Percentiles rank a stretch among this genome's conserved stretches.
Conservation (phyloP, 2,113 vertebrate species). For the Thamnophis sirtalis region DNA sequence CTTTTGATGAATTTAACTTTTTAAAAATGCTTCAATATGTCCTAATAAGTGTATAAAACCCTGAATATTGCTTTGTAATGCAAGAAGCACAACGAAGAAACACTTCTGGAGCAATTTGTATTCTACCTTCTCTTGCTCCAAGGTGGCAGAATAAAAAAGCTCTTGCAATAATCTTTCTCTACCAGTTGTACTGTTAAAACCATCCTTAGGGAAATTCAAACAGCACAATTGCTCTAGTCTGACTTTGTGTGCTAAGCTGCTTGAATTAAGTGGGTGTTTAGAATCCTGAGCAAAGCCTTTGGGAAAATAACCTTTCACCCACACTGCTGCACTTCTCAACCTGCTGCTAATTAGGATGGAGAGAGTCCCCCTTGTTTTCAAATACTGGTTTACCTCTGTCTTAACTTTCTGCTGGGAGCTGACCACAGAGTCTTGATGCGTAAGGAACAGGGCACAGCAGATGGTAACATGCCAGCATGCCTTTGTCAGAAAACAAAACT, state of each 20-base stretch:
- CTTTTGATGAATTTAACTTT: background rate
- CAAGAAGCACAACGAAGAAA: slow-evolving; percentile 24
- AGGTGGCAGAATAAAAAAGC: slow-evolving; percentile 57
- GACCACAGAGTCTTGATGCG: slow-evolving; percentile 37
- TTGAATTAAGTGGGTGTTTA: slow-evolving; percentile 71
- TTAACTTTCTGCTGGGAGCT: slow-evolving; percentile 49
- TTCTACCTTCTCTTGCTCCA: slow-evolving; percentile 23
- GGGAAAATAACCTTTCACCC: slow-evolving; percentile 71
- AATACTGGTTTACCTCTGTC: slow-evolving; percentile 50
- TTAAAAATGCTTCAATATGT: slow-evolving; percentile 30
- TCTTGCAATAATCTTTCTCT: slow-evolving; percentile 51
- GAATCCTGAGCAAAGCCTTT: slow-evolving; percentile 66
- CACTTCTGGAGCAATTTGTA: slow-evolving; percentile 18
- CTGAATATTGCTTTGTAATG: slow-evolving; percentile 12
- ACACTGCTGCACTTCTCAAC: slow-evolving; percentile 45
- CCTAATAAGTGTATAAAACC: slow-evolving; percentile 28
- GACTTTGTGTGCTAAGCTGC: slow-evolving; percentile 57
- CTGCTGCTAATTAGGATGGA: slow-evolving; percentile 66
- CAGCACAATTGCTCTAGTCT: slow-evolving; percentile 70
- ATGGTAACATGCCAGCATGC: slow-evolving; percentile 20
- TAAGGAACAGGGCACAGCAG: slow-evolving; percentile 44
- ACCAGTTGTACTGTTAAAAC: slow-evolving; percentile 59
- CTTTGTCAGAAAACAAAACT: slow-evolving; percentile 12
- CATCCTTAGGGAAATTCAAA: slow-evolving; percentile 64
- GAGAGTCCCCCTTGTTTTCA: slow-evolving; percentile 59